Evolutionary conservation across 2,113 vertebrate species (phyloP).

Genomic region (Amphiprion percula): DNA sequence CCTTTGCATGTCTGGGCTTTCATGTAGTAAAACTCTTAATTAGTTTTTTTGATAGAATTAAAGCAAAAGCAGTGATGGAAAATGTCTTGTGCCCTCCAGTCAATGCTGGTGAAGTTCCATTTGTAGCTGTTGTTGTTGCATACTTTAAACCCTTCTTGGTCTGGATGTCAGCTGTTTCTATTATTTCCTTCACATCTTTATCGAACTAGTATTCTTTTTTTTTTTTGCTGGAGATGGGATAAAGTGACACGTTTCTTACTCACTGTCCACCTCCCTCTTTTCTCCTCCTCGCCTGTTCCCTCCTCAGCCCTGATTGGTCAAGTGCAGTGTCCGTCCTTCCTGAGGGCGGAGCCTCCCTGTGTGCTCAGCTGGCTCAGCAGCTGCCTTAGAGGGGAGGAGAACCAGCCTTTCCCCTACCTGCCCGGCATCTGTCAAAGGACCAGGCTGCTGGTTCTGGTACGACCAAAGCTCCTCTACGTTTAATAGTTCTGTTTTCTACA

Average conservation of each 20-base stretch:
- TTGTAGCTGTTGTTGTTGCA: background rate
- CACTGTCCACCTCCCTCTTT: background rate
- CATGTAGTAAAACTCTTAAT: too few species aligned
- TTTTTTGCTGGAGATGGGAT: background rate
- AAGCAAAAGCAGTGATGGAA: too few species aligned
- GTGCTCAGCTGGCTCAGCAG: constrained; percentile 94
- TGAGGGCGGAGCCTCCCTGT: constrained; percentile 90
- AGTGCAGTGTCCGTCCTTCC: constrained; percentile 91
- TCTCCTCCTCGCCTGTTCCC: background rate
- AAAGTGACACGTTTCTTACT: background rate
- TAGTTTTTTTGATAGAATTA: too few species aligned
- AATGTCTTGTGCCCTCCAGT: too few species aligned
- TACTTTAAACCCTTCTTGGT: too few species aligned
- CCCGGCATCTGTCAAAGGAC: constrained; percentile 93
- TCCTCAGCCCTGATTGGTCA: constrained; percentile 89
- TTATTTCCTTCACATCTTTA: background rate
- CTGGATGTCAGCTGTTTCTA: constrained; percentile 13
- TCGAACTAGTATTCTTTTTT: background rate
- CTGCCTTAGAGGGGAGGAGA: constrained; percentile 89
- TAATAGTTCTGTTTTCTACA: too few species aligned
- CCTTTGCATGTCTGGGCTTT: background rate
- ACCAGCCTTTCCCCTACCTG: constrained; percentile 91
- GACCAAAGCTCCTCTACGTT: constrained; percentile 36
- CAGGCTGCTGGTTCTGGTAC: constrained; percentile 93
- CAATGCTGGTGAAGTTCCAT: background rate